These are phyloP conservation scores for Pseudochaenichthys georgianus DNA, from an alignment of 2,797 vertebrate species.

Conservation along the genomic window DNA sequence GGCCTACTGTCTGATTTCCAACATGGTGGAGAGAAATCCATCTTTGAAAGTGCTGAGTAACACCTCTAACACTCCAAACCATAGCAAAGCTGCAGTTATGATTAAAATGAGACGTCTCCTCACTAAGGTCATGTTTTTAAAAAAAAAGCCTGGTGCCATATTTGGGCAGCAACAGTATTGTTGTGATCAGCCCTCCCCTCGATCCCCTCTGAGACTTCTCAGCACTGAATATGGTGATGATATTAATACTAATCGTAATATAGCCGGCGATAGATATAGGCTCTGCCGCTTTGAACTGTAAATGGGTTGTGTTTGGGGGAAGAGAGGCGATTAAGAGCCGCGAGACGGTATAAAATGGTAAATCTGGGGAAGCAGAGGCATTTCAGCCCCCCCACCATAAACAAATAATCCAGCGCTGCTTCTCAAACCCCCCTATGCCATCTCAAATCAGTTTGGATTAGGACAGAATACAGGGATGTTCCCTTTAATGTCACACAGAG, in stretches of 20 bases:
- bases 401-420: constrained; percentile 84
- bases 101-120: constrained; percentile 57
- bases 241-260: constrained; percentile 87
- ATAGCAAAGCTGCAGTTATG: constrained; percentile 49
- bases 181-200: constrained; percentile 62
- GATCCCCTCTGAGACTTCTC: constrained; percentile 74
- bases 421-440: constrained; percentile 72
- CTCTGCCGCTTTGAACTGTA: constrained; percentile 85
- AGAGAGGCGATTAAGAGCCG: constrained; percentile 82
- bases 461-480: constrained; percentile 81
- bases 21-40: neutral
- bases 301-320: constrained; percentile 81
- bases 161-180: constrained; percentile 71
- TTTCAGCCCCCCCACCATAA: constrained; percentile 70
- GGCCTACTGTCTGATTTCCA: constrained; percentile 29
- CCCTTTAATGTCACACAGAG: constrained; percentile 82
- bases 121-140: constrained; percentile 78
- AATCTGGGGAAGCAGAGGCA: constrained; percentile 78
- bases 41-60: constrained; percentile 69
- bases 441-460: constrained; percentile 87
- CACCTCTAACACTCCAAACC: constrained; percentile 46
- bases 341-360: constrained; percentile 78
- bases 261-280: constrained; percentile 76
- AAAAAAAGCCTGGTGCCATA: constrained; percentile 55
- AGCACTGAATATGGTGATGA: constrained; percentile 79